Evolutionary conservation across 37 sponge, comb jelly and placozoan genomes (phyloP).

Genomic region (Geodia barretti): DNA sequence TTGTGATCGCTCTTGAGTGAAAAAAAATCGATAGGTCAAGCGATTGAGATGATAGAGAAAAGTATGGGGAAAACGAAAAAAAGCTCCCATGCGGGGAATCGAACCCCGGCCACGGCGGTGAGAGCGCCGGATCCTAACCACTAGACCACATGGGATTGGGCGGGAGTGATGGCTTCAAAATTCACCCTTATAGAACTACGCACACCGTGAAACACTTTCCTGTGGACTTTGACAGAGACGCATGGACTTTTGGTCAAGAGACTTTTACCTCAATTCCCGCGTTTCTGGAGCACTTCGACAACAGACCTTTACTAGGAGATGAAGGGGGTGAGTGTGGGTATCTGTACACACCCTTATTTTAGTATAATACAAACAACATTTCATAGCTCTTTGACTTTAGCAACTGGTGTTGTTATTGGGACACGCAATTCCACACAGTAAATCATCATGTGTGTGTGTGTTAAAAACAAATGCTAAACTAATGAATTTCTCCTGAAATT

Average conservation of each 20-base stretch:
- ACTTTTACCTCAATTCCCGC: background rate
- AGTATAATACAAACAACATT: too few species aligned
- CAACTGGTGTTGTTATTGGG: too few species aligned
- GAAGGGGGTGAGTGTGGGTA: slow-evolving; percentile 44
- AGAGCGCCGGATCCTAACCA: slow-evolving; percentile 88
- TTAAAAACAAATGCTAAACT: too few species aligned
- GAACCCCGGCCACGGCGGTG: slow-evolving; percentile 87
- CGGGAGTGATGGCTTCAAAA: too few species aligned
- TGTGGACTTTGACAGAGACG: background rate
- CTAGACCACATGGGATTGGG: slow-evolving; percentile 77
- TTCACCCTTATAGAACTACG: background rate
- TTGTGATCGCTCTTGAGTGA: too few species aligned
- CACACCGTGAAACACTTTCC: slow-evolving; percentile 51
- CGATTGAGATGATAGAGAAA: background rate
- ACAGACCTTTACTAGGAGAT: slow-evolving; percentile 36
- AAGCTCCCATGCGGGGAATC: slow-evolving; percentile 79
- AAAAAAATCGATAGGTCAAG: background rate
- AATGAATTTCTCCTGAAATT: too few species aligned
- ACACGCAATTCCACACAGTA: too few species aligned
- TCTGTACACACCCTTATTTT: too few species aligned
- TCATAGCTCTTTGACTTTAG: too few species aligned
- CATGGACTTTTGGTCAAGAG: slow-evolving; percentile 18
- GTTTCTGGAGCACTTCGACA: slow-evolving; percentile 31
- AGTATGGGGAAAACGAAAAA: background rate
- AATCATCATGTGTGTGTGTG: too few species aligned